Percentiles rank a stretch among this genome's conserved stretches.
Evolutionary conservation across 2,797 vertebrate species (phyloP).

Genomic region (Sorex maritimensis): DNA sequence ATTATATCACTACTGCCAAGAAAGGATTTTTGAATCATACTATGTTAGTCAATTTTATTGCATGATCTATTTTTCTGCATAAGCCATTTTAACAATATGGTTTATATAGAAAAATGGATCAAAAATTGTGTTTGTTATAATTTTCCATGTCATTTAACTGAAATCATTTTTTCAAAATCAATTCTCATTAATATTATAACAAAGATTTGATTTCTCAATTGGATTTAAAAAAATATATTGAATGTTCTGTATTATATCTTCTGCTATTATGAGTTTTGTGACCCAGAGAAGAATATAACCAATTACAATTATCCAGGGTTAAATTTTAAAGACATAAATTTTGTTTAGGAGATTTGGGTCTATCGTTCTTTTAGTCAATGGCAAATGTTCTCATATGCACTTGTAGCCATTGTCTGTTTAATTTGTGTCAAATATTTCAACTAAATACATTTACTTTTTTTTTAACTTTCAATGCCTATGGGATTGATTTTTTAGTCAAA

Average conservation of each 20-base stretch:
- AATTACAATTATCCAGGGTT: slow-evolving; percentile 36
- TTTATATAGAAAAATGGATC: no score
- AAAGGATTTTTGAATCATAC: slow-evolving; percentile 69
- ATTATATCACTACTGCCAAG: slow-evolving; percentile 68
- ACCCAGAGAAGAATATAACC: slow-evolving; percentile 9
- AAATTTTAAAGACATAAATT: slow-evolving; percentile 63
- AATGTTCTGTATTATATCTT: slow-evolving; percentile 63
- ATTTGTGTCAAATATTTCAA: slow-evolving; percentile 46
- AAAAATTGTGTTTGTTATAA: no score
- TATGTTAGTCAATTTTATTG: slow-evolving; percentile 70
- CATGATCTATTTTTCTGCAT: slow-evolving; percentile 69
- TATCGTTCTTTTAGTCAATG: slow-evolving; percentile 24
- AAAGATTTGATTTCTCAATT: slow-evolving; percentile 69
- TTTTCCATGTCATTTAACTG: slow-evolving; percentile 65
- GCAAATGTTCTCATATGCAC: neutral
- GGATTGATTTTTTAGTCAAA: slow-evolving; percentile 7
- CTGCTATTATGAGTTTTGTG: slow-evolving; percentile 46
- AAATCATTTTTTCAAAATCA: slow-evolving; percentile 75
- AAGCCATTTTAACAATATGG: slow-evolving; percentile 63
- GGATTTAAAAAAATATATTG: slow-evolving; percentile 11
- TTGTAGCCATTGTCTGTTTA: slow-evolving; percentile 51
- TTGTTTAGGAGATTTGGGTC: slow-evolving; percentile 26
- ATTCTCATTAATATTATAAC: slow-evolving; percentile 76
- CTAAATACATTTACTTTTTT: slow-evolving; percentile 23
- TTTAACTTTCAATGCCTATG: slow-evolving; percentile 46